Evolutionary conservation across 2,113 vertebrate species (phyloP).

Genomic region (Corvus moneduloides): DNA sequence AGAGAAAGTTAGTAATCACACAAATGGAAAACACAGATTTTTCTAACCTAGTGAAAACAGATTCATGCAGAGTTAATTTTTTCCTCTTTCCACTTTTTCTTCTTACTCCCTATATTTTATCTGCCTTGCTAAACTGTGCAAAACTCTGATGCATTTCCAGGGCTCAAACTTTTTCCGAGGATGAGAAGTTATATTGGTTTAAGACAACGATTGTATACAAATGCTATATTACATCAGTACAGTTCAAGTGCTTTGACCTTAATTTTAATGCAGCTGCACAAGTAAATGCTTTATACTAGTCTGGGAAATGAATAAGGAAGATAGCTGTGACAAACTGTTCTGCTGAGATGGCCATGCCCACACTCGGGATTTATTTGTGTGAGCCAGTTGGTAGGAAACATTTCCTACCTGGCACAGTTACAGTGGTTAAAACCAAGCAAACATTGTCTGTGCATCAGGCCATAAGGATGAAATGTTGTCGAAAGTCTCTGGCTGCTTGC

Average conservation of each 20-base stretch:
- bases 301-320: neutral
- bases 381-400: neutral
- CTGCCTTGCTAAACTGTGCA: neutral
- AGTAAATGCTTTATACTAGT: neutral
- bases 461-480: constrained; percentile 21
- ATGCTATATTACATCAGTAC: neutral
- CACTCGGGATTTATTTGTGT: neutral
- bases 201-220: neutral
- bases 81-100: neutral
- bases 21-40: constrained; percentile 7
- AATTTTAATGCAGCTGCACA: neutral
- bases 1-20: constrained; percentile 20
- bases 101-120: neutral
- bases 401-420: neutral
- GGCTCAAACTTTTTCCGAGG: neutral
- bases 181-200: neutral
- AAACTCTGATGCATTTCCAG: neutral
- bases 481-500: neutral
- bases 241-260: neutral
- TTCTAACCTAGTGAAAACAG: neutral
- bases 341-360: neutral
- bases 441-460: neutral
- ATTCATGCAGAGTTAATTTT: neutral
- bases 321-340: neutral
- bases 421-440: neutral